Conservation (phyloP, 2,797 vertebrate species). For the Scomberomorus guttatus region DNA sequence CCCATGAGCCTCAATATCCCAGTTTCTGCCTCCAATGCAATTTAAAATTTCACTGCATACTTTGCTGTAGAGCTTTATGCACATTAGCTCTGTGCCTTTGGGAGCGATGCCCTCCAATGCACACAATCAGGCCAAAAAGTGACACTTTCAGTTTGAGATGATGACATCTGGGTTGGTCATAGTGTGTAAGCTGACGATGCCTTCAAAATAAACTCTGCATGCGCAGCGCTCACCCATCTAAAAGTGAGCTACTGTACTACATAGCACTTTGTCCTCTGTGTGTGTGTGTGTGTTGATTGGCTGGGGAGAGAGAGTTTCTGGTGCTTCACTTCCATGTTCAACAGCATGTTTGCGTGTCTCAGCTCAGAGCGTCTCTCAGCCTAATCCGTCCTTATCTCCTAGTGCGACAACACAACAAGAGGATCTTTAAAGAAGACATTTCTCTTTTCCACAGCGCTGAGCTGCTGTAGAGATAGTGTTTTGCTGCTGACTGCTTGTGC, state of each 20-base stretch:
- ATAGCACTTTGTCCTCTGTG: slow-evolving; percentile 16
- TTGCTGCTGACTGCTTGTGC: slow-evolving; percentile 37
- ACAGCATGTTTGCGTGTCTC: slow-evolving; percentile 83
- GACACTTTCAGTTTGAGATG: background rate
- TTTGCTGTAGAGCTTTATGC: background rate
- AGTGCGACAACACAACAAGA: slow-evolving; percentile 79
- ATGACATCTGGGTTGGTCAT: background rate
- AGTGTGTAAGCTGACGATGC: background rate
- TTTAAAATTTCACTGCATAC: background rate
- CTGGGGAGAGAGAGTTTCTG: slow-evolving; percentile 70
- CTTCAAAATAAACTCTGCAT: background rate
- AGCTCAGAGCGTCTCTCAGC: slow-evolving; percentile 79
- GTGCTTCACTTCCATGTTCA: slow-evolving; percentile 78
- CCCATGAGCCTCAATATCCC: background rate
- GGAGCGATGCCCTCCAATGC: background rate
- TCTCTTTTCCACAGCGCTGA: slow-evolving; percentile 68
- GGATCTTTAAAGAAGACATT: slow-evolving; percentile 84
- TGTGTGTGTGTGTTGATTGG: slow-evolving; percentile 52
- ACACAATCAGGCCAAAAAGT: background rate
- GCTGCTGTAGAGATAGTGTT: slow-evolving; percentile 67
- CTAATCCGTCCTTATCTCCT: slow-evolving; percentile 84
- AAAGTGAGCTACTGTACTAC: slow-evolving; percentile 23
- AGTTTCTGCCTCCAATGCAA: background rate
- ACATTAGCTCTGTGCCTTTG: background rate
- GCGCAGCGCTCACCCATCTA: slow-evolving; percentile 15